phyloP scores from a whole-genome alignment of 2,113 vertebrate species.

The Anser cygnoides region DNA sequence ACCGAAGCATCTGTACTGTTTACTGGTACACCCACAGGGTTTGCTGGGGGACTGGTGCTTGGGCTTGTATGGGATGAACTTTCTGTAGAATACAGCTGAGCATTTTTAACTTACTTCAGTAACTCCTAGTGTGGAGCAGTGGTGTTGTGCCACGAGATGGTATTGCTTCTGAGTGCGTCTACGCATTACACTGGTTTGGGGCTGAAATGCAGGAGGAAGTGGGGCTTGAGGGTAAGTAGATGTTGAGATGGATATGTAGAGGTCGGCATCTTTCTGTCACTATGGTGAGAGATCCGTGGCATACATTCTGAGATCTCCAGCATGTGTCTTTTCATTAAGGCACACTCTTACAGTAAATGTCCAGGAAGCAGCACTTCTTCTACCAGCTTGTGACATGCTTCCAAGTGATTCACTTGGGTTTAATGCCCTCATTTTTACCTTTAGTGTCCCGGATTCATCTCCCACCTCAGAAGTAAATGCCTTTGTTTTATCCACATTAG shows the following conservation, averaged over 20 bases:
- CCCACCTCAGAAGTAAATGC: neutral
- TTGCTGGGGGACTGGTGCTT: neutral
- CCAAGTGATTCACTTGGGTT: neutral
- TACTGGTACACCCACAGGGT: rapidly evolving
- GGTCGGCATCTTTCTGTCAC: neutral
- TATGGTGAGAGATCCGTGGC: neutral
- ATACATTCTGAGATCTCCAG: neutral
- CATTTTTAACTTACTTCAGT: neutral
- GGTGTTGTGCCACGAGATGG: neutral
- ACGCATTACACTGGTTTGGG: neutral
- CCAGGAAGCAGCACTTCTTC: neutral
- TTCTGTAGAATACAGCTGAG: neutral
- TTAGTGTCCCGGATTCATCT: neutral
- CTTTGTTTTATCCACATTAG: neutral
- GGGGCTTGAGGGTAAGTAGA: neutral
- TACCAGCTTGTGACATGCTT: neutral
- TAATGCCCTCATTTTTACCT: neutral
- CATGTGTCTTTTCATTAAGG: constrained; percentile 25
- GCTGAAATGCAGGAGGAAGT: neutral
- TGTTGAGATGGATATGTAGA: neutral
- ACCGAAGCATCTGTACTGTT: neutral
- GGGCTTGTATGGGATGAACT: neutral
- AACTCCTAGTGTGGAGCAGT: neutral
- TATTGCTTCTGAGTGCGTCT: neutral
- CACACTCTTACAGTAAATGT: constrained; percentile 21